Conservation (phyloP, 2,888 invertebrate species). For the Philopedon plagiatum region DNA sequence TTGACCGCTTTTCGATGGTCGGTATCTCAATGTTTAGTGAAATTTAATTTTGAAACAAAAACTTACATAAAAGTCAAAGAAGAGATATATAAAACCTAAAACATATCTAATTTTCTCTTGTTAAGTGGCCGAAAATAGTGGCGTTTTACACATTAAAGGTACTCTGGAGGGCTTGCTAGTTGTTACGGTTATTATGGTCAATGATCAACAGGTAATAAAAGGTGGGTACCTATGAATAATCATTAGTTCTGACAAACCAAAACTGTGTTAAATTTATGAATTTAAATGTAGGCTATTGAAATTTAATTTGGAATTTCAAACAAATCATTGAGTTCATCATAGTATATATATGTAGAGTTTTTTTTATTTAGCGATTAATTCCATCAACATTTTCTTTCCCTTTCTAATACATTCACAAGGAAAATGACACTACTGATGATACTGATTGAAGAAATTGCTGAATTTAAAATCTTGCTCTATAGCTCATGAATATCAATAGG, state of each 20-base stretch:
- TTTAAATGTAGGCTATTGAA: too few relatives aligned
- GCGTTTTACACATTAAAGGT: constrained; percentile 57
- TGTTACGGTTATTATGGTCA: not conserved
- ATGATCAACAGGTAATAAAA: not conserved
- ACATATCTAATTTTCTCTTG: constrained; percentile 60
- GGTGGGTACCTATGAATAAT: not conserved
- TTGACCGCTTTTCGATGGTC: not conserved
- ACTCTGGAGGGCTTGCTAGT: not conserved
- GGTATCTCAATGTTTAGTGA: not conserved
- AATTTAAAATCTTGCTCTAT: too few relatives aligned
- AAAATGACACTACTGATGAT: too few relatives aligned
- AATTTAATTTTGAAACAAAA: constrained; percentile 8
- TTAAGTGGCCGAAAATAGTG: constrained; percentile 58
- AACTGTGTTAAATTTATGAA: not conserved
- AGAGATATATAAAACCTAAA: constrained; percentile 61
- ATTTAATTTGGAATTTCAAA: too few relatives aligned
- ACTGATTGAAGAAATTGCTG: too few relatives aligned
- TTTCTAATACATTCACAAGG: too few relatives aligned
- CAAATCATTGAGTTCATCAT: too few relatives aligned
- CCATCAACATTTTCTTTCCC: too few relatives aligned
- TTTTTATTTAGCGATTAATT: too few relatives aligned
- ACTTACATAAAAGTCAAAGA: constrained; percentile 16
- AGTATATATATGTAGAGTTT: too few relatives aligned
- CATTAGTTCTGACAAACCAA: not conserved
- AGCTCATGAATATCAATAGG: too few relatives aligned